Evolutionary conservation across 2,797 vertebrate genomes (phyloP), one percentile per base, ranked within the genome.

Genomic region (Helarctos malayanus): DNA sequence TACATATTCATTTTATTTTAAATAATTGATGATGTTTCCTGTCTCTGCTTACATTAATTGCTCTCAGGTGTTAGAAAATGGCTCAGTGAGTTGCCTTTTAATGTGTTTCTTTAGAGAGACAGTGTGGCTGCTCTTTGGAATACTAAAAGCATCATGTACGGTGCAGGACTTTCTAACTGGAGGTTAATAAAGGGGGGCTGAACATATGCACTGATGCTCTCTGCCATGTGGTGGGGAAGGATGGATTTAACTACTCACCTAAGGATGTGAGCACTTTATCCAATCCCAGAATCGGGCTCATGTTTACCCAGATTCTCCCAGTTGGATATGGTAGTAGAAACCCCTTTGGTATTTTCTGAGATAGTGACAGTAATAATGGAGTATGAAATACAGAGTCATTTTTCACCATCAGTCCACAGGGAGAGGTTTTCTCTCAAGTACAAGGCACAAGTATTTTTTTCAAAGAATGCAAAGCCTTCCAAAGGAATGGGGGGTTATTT

Each of bases 11-110:
- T 98, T 99, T 98, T 98, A 97, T 97, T 99, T 99, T 99, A 98
- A 99, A 99, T 99, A 98, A 99, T 98, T 98, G 95, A 99, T 98
- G 91, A 98, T 97, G 97, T 98, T 98, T 99, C 98, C 98, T 98
- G 96, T 98, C 98, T 98, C 98, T 97, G 97, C 98, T 97, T 98
- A 98, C 95, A 98, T 98, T 98, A 99, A 99, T 99, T 98, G 98
- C 98, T 99, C 98, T 99, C 98, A 98, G 98, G 98, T 98, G 98
- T 97, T 98, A 89, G 97, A 90, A 98, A 98, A 98, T 97, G 98
- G 92, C 97, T 98, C 88, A 21, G 97, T 95, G 97, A 98, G 97
- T 96, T 98, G 97, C 84, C 98, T 98, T 98, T 98, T 98, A 98
- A 99, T 98, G 98, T 98, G 91, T 97, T 98, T 90, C 97, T 97